A percentile compares a stretch with the other conserved stretches of the same genome.
These are phyloP conservation scores for Sebastes oblongus DNA, from an alignment of 2,797 vertebrate genomes.

Conservation along the genomic window DNA sequence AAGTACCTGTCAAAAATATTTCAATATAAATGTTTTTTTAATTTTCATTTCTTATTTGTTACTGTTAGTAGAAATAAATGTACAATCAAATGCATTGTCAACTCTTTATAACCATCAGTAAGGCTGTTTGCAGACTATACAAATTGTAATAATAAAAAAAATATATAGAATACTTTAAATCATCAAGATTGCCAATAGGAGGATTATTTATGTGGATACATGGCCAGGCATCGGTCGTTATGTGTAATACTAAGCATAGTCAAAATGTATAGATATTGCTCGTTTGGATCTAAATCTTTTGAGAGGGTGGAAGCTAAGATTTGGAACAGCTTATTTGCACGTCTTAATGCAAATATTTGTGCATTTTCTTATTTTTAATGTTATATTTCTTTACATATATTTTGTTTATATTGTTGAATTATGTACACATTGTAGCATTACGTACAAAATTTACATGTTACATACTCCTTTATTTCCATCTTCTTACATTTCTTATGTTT, in stretches of 20 bases:
- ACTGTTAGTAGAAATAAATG: not conserved
- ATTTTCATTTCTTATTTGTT: too few species aligned
- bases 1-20: not conserved
- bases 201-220: not conserved
- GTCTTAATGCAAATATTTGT: too few species aligned
- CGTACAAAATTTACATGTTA: too few species aligned
- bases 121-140: not conserved
- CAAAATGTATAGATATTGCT: not conserved
- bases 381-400: too few species aligned
- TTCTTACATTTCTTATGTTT: too few species aligned
- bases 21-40: too few species aligned
- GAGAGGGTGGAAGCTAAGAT: not conserved
- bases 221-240: fast-evolving
- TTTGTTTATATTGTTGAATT: too few species aligned
- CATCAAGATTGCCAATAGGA: not conserved
- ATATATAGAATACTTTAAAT: not conserved
- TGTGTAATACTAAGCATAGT: not conserved
- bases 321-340: too few species aligned
- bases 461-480: too few species aligned
- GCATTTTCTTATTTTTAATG: too few species aligned
- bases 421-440: too few species aligned
- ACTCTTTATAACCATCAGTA: not conserved
- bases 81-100: not conserved
- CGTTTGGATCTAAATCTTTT: not conserved
- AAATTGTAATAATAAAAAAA: too few species aligned